Evolutionary conservation across 2,113 vertebrate genomes (phyloP).

Genomic region (Athene cunicularia): DNA sequence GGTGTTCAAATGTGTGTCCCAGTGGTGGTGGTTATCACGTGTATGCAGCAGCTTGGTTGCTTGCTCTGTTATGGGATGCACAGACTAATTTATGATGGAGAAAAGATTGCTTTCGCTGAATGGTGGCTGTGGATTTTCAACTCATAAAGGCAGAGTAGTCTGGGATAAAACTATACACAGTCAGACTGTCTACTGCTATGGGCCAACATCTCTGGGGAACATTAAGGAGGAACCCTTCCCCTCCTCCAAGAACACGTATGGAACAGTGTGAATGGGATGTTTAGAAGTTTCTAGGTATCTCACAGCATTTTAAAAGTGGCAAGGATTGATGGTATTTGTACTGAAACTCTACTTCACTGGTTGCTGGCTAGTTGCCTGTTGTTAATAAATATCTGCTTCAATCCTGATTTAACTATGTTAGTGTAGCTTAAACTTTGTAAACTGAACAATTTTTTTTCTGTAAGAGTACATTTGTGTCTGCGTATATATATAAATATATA

Average conservation of each 20-base stretch:
- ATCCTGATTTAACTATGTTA: neutral
- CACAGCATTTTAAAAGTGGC: neutral
- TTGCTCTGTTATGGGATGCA: neutral
- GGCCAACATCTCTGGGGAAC: neutral
- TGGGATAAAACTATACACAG: neutral
- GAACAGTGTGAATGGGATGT: neutral
- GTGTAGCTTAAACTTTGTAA: neutral
- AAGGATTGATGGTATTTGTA: neutral
- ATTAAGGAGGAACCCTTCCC: rapidly evolving
- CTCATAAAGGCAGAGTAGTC: neutral
- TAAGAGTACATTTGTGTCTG: neutral
- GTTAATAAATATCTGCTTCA: neutral
- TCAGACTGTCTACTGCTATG: neutral
- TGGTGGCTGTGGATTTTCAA: neutral
- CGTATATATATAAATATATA: too few species aligned
- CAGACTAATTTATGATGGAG: neutral
- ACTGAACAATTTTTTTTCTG: neutral
- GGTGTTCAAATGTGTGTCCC: neutral
- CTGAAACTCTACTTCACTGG: neutral
- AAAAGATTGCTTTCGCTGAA: neutral
- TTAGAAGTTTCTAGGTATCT: neutral
- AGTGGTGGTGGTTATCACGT: rapidly evolving
- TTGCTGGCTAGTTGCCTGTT: neutral
- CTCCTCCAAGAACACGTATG: rapidly evolving
- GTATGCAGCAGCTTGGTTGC: neutral